A percentile compares a stretch with the other conserved stretches of the same genome.
phyloP scores from a whole-genome alignment of 2,888 invertebrate species.

The Drosophila lacicola region DNA sequence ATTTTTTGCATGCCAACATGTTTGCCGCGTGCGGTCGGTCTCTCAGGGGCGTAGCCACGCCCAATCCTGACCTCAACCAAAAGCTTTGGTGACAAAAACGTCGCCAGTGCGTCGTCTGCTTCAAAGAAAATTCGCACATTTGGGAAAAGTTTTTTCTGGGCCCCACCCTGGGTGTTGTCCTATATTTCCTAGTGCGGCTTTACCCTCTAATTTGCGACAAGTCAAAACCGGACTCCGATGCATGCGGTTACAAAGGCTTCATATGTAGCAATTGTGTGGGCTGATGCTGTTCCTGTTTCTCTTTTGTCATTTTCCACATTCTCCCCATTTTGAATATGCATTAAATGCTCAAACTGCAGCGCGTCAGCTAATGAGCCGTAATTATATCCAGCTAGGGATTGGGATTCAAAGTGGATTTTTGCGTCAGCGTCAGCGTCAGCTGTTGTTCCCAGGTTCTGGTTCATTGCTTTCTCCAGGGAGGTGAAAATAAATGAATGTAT shows the following conservation, averaged over 20 bases:
- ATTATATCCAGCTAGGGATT: conserved; percentile 33
- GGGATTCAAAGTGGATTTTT: conserved; percentile 41
- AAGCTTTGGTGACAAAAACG: conserved; percentile 29
- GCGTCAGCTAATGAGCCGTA: conserved; percentile 32
- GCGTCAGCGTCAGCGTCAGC: conserved; percentile 28
- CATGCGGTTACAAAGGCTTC: conserved; percentile 51
- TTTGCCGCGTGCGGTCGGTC: conserved; percentile 31
- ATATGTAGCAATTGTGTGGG: conserved; percentile 1
- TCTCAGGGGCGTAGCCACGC: conserved; percentile 53
- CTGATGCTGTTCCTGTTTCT: conserved; percentile 12
- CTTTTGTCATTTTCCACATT: neutral
- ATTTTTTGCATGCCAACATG: conserved; percentile 34
- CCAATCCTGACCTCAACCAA: conserved; percentile 43
- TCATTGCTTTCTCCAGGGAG: conserved; percentile 6
- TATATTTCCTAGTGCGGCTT: conserved; percentile 12
- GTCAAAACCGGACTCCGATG: conserved; percentile 8
- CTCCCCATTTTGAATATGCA: conserved; percentile 28
- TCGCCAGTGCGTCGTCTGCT: conserved; percentile 11
- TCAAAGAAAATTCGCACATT: conserved; percentile 45
- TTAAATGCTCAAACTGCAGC: conserved; percentile 24
- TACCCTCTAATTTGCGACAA: conserved; percentile 51
- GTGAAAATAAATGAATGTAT: neutral
- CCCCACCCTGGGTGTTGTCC: conserved; percentile 21
- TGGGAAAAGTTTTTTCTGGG: conserved; percentile 41
- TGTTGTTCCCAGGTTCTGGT: neutral